Base-by-base conservation (phyloP, 2,888 invertebrate genomes). In the Helobdella robusta region DNA sequence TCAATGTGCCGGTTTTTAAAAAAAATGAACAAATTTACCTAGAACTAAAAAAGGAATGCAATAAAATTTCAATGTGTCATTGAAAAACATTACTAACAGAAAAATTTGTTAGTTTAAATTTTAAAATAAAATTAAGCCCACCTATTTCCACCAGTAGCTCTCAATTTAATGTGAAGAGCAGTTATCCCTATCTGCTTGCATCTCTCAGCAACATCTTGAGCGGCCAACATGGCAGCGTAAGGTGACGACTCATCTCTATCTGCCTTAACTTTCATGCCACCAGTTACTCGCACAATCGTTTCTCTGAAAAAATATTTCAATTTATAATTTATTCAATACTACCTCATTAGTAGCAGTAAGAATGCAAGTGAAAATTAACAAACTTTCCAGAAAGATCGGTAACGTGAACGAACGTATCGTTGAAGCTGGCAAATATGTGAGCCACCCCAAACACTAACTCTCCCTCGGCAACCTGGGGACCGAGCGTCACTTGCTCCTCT, bases 181-280 rank as follows among this genome's bases (percentile, higher is more conserved):
- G 91, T 97, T 79, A 98, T 97, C 64, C 97, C 97, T 64, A 98
- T 85, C 46, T 86, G 84, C 82, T 95, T 97, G 84, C 97, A 98
- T 78, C 92, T 93, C 79, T 98, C 98, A 74, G 98, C 94, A 68
- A 98, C 98, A 84, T 99, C 98, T 85, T 98, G 97, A 72, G 97
- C 97, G 74, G 98, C 98, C 83, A 98, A 92, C 98, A 98, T 99
- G 86, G 98, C 98, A 76, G 98, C 98, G 80, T 98, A 99, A 58
- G 98, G 98, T 56, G 97, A 97, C 71, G 98, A 93, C 83, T 98
- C 98, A 82, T 98, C 98, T 84, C 98, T 88, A 84, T 99, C 98
- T 74, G 98, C 98, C 83, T 98, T 98, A 58, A 99, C 98, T 84
- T 98, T 98, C 98, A 98, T 99, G 66, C 83, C 83, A 72, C 83